Conservation (phyloP, 2,888 invertebrate genomes). For the Coecobrya sp. region DNA sequence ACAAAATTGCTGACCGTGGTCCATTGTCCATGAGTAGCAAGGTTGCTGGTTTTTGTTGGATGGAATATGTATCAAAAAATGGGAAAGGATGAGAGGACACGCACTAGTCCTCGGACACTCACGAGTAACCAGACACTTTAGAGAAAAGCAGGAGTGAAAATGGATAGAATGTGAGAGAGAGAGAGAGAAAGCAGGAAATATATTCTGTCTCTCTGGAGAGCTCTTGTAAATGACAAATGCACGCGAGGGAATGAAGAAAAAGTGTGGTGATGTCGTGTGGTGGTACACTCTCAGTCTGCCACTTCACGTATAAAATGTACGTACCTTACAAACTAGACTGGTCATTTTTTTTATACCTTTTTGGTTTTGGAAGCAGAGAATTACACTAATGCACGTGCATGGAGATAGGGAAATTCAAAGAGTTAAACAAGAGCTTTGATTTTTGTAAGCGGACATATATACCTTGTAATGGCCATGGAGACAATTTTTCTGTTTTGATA, state of each 20-base stretch:
- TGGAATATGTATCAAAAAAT: not conserved
- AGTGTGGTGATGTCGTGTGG: constrained; percentile 51
- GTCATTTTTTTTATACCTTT: too few species aligned
- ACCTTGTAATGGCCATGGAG: constrained; percentile 85
- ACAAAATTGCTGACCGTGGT: not conserved
- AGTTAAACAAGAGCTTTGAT: too few species aligned
- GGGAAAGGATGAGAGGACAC: not conserved
- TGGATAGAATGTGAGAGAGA: constrained; percentile 35
- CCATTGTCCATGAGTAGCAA: not conserved
- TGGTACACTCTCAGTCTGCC: constrained; percentile 35
- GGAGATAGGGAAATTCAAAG: too few species aligned
- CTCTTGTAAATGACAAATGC: constrained; percentile 79
- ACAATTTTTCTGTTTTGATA: constrained; percentile 83
- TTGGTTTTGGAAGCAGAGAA: too few species aligned
- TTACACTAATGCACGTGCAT: too few species aligned
- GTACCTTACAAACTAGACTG: too few species aligned
- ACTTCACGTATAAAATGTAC: not conserved
- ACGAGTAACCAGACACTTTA: not conserved
- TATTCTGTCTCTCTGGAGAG: constrained; percentile 71
- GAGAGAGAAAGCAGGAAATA: constrained; percentile 9
- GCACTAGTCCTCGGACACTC: not conserved
- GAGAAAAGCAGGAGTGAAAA: not conserved
- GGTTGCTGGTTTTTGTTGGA: not conserved
- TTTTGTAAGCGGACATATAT: not conserved
- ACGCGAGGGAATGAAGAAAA: constrained; percentile 42